Evolutionary conservation across 2,888 invertebrate species (phyloP), one percentile per base, ranked within the genome.

Genomic region (Neoaliturus tenellus): DNA sequence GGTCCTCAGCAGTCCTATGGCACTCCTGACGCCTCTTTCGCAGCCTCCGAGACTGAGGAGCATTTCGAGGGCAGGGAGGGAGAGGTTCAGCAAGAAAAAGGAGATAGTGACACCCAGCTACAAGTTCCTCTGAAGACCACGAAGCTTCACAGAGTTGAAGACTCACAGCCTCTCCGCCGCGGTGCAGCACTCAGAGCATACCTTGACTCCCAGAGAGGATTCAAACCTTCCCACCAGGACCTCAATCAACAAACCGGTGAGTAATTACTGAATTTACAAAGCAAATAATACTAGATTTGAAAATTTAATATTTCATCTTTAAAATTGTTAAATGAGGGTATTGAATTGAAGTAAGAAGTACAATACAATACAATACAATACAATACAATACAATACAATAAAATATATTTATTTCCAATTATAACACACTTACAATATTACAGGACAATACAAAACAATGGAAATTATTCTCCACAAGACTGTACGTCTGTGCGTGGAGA

Each of bases 181-280:
- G 35, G 55, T 12, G 55, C 33, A 17, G 75, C 81, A 10, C 31
- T 84, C 20, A 81, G 81, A 20, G 71, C 35, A 33, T 81, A 84
- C 35, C 31, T 81, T 28, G 75, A 84, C 41, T 20, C 41, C 6
- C 62, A 28, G 4, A 31, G 41, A 67, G 14, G 81, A 81, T 62
- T 81, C 81, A 1, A 81, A 14, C 62, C 58, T 14, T 81, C 80
- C n/a, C 35, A 35, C 4, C 4, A 71, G 39, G 71, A 71, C 3
- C 23, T 39, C 39, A 6, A 58, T n/a, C 35, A 35, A 39, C 20
- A 62, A 81, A 33, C 41, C 23, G 55, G 81, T 81, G n/a, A 58
- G 67, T 67, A 58, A 58, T 58, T n/a, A n/a, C n/a, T n/a, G n/a
- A n/a, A n/a, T n/a, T n/a, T n/a, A n/a, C n/a, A n/a, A n/a, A n/a